A percentile compares a stretch with the other conserved stretches of the same genome.
Conservation (phyloP, 2,113 vertebrate genomes). For the Alligator sinensis region DNA sequence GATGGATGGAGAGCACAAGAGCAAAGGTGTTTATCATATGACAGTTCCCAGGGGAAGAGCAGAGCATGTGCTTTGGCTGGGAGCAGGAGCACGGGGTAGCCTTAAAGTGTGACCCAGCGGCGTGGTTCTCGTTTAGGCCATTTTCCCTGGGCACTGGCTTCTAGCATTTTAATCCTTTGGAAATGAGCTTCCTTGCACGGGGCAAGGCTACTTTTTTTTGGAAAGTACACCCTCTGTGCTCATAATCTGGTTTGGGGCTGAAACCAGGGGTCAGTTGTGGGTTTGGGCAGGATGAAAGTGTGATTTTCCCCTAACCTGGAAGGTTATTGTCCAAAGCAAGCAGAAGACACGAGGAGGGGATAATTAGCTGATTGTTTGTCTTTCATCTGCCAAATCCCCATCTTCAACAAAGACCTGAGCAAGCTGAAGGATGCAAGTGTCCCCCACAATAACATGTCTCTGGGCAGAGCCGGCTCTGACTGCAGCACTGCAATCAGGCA, state of each 20-base stretch:
- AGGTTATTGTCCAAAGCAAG: background rate
- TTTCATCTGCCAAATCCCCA: background rate
- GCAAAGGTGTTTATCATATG: background rate
- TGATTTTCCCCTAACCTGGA: background rate
- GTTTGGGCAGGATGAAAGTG: no score
- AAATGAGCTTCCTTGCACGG: background rate
- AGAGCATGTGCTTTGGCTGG: background rate
- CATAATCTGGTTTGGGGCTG: background rate
- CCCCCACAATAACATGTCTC: background rate
- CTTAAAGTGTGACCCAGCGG: no score
- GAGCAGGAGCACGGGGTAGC: background rate
- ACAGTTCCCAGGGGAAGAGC: accelerated
- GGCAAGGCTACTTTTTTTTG: background rate
- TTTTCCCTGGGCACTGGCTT: background rate
- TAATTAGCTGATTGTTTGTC: no score
- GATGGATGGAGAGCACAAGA: background rate
- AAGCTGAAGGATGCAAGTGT: background rate
- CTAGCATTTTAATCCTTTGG: background rate
- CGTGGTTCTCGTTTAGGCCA: no score
- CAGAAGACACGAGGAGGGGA: no score
- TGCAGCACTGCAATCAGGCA: no score
- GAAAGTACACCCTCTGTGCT: background rate
- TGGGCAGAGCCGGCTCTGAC: no score
- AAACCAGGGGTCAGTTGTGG: background rate
- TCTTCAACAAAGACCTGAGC: background rate